Percentiles rank a stretch among this genome's conserved stretches.
phyloP scores from a whole-genome alignment of 1,140 invertebrate species.

The Dryas iulia region DNA sequence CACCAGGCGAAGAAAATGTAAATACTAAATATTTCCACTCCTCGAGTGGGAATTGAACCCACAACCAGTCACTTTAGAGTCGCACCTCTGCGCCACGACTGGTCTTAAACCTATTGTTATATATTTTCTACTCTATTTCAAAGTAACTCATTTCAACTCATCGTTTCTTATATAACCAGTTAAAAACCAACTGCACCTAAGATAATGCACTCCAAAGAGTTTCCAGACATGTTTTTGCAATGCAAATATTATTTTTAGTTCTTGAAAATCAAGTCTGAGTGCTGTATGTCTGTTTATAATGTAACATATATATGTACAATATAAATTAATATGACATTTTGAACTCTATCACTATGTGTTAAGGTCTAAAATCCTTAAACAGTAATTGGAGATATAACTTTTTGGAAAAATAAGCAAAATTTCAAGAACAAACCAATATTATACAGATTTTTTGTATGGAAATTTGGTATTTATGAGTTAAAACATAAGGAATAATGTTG shows the following conservation, averaged over 20 bases:
- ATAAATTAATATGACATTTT: background rate
- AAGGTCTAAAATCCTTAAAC: background rate
- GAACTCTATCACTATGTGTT: background rate
- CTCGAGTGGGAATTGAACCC: no score
- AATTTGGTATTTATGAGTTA: constrained; percentile 5
- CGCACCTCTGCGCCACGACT: no score
- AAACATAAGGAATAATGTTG: background rate
- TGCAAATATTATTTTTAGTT: constrained; percentile 37
- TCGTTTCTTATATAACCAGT: background rate
- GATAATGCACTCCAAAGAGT: background rate
- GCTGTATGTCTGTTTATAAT: background rate
- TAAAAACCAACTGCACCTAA: background rate
- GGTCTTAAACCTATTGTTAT: no score
- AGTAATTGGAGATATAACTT: background rate
- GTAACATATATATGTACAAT: background rate
- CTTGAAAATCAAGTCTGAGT: constrained; percentile 33
- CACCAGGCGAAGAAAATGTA: no score
- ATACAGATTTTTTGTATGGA: background rate
- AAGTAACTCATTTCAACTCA: no score
- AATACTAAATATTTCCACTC: no score
- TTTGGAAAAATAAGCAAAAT: background rate
- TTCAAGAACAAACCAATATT: constrained; percentile 21
- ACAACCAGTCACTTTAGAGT: no score
- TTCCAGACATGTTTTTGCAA: constrained; percentile 24
- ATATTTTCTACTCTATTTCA: no score